phyloP scores from a whole-genome alignment of 2,888 invertebrate species.

The Rhaphigaster nebulosa region DNA sequence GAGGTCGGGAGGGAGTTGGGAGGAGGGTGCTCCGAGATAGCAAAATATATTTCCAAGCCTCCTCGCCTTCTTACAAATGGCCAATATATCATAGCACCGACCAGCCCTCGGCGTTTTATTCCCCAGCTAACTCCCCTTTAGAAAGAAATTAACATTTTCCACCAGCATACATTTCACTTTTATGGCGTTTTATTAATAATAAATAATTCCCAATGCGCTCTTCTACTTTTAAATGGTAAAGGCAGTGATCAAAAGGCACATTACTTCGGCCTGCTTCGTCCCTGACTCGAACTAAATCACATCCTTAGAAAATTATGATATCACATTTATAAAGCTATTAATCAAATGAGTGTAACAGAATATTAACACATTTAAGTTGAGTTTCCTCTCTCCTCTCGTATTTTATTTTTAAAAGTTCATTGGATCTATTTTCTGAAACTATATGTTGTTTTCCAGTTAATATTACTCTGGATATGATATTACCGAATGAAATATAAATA shows the following conservation, averaged over 20 bases:
- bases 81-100: neutral
- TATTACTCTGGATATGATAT: no score
- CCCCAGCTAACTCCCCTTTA: neutral
- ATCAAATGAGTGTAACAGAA: neutral
- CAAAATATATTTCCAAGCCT: constrained; percentile 21
- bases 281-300: neutral
- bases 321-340: neutral
- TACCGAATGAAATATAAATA: no score
- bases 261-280: constrained; percentile 15
- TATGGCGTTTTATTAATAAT: constrained; percentile 42
- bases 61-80: constrained; percentile 30
- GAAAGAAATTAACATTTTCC: constrained; percentile 47
- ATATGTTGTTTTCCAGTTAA: no score
- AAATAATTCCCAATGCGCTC: constrained; percentile 4
- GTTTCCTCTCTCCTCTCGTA: neutral
- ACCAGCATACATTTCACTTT: constrained; percentile 36
- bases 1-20: neutral
- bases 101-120: neutral
- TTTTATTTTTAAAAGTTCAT: neutral
- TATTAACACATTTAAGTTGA: neutral
- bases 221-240: neutral
- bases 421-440: neutral
- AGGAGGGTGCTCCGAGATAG: neutral
- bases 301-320: neutral
- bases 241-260: neutral